A percentile compares a stretch with the other conserved stretches of the same genome.
phyloP scores from a whole-genome alignment of 2,888 invertebrate species.

The Timandra comae region DNA sequence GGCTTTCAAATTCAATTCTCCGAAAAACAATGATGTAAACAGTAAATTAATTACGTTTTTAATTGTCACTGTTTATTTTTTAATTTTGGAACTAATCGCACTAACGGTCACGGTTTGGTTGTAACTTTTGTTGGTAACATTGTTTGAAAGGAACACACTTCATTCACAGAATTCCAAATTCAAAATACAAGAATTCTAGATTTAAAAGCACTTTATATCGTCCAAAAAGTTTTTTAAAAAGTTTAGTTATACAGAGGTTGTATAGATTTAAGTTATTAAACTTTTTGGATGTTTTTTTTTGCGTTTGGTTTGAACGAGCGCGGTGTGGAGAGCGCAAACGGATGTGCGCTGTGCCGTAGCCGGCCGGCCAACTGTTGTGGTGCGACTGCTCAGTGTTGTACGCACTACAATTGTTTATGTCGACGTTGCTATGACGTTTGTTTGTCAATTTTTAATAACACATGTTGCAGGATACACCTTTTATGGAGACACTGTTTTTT shows the following conservation, averaged over 20 bases:
- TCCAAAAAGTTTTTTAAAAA: background rate
- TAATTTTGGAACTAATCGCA: slow-evolving; percentile 15
- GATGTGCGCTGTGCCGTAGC: slow-evolving; percentile 60
- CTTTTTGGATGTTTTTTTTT: slow-evolving; percentile 2
- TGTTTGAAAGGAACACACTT: too few relatives aligned
- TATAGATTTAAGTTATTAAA: too few relatives aligned
- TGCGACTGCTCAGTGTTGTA: slow-evolving; percentile 49
- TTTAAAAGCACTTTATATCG: slow-evolving; percentile 1
- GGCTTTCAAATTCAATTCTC: slow-evolving; percentile 33
- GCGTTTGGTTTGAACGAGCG: slow-evolving; percentile 43
- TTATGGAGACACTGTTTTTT: too few relatives aligned
- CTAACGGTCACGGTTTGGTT: slow-evolving; percentile 20
- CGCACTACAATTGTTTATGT: slow-evolving; percentile 45
- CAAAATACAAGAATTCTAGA: slow-evolving; percentile 2
- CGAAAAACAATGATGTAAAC: slow-evolving; percentile 24
- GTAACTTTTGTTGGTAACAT: too few relatives aligned
- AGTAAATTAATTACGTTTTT: slow-evolving; percentile 25
- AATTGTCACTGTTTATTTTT: slow-evolving; percentile 23
- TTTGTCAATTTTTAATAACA: too few relatives aligned
- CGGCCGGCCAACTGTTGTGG: slow-evolving; percentile 59
- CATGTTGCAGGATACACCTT: too few relatives aligned
- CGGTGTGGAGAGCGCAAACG: slow-evolving; percentile 65
- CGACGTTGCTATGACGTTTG: slow-evolving; percentile 37
- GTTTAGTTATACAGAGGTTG: background rate
- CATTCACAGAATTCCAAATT: background rate